Conservation (phyloP, 2,113 vertebrate genomes). For the Rhinichthys klamathensis region DNA sequence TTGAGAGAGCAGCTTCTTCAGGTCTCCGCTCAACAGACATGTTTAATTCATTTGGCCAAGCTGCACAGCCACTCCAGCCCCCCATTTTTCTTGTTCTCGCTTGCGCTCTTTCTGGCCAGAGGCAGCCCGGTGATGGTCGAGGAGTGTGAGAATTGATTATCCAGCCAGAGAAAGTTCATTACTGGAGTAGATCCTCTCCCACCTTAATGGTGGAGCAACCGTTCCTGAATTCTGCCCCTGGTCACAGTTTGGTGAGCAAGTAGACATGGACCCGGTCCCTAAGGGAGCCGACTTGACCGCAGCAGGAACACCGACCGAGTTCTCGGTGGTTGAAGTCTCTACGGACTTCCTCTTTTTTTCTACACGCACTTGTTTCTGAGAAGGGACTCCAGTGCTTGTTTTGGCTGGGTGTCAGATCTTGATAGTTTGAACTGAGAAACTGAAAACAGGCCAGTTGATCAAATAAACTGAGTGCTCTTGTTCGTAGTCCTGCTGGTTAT, state of each 20-base stretch:
- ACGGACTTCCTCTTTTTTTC: neutral
- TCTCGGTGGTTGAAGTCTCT: neutral
- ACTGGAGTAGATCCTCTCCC: conserved; percentile 46
- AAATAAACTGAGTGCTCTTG: conserved; percentile 52
- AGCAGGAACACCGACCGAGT: neutral
- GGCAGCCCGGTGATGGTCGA: neutral
- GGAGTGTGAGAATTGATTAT: conserved; percentile 56
- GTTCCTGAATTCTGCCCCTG: conserved; percentile 12
- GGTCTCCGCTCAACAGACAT: conserved; percentile 51
- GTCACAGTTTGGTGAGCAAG: neutral
- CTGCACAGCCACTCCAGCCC: neutral
- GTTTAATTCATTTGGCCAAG: conserved; percentile 56
- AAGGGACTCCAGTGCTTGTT: conserved; percentile 22
- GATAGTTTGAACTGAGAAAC: conserved; percentile 48
- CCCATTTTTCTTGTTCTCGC: neutral
- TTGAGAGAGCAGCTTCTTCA: conserved; percentile 52
- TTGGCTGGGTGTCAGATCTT: conserved; percentile 45
- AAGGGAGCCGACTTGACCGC: neutral
- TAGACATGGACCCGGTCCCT: neutral
- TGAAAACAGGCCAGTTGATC: conserved; percentile 50
- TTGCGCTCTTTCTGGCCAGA: conserved; percentile 35
- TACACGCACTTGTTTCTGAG: conserved; percentile 26
- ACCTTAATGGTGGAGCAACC: conserved; percentile 22
- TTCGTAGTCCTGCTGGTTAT: conserved; percentile 41
- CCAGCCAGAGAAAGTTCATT: conserved; percentile 51